Conservation (phyloP, 30 jellyfish, hydroid and myxozoan species). For the Cassiopea andromeda region DNA sequence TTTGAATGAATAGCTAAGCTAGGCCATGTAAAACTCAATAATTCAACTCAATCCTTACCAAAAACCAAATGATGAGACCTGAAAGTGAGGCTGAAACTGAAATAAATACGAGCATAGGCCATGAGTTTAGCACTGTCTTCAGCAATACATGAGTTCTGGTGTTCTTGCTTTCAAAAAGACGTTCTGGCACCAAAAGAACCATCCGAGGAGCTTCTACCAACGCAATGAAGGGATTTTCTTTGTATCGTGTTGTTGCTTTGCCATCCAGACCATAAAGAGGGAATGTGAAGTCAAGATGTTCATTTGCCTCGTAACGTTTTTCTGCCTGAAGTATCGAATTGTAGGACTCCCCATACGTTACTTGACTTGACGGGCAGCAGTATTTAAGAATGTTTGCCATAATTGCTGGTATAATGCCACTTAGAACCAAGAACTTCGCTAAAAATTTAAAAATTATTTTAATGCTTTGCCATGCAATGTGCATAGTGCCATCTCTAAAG, state of each 20-base stretch:
- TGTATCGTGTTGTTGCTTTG: conserved; percentile 50
- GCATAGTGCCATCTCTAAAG: no score
- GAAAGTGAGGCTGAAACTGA: conserved; percentile 90
- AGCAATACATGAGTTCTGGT: conserved; percentile 91
- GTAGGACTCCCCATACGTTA: conserved; percentile 76
- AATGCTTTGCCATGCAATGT: no score
- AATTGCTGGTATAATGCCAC: conserved; percentile 84
- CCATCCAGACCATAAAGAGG: conserved; percentile 94
- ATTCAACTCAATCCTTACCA: conserved; percentile 43
- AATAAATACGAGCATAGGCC: conserved; percentile 96
- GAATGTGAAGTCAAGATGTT: conserved; percentile 80
- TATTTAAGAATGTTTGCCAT: conserved; percentile 43
- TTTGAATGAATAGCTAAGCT: no score
- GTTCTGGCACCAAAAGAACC: conserved; percentile 86
- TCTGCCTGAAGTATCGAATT: conserved; percentile 73
- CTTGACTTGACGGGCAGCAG: conserved; percentile 86
- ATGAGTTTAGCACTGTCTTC: conserved; percentile 90
- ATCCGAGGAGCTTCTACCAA: conserved; percentile 92
- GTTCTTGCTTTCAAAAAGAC: conserved; percentile 72
- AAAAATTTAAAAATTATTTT: neutral
- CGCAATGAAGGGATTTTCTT: conserved; percentile 89
- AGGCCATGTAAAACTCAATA: neutral
- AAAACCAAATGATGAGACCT: conserved; percentile 91
- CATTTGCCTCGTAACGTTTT: conserved; percentile 59
- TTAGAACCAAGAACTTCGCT: conserved; percentile 63